Evolutionary conservation across 2,113 vertebrate species (phyloP).

Genomic region (Rhinoptilus africanus): DNA sequence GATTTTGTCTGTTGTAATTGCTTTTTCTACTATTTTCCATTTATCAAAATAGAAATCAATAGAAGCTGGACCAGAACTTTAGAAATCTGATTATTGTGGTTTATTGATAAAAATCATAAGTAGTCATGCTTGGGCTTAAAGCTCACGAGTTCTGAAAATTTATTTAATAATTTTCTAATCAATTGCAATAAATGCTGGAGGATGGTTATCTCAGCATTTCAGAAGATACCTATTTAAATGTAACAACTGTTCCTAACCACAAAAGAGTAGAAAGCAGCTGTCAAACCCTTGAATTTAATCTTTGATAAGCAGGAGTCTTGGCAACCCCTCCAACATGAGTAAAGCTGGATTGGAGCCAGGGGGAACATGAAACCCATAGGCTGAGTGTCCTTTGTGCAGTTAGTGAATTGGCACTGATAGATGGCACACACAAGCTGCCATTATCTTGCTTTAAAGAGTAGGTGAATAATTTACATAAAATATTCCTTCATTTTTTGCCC

Average conservation of each 20-base stretch:
- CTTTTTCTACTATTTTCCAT: background rate
- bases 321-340: background rate
- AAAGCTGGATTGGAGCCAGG: background rate
- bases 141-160: background rate
- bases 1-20: background rate
- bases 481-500: background rate
- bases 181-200: background rate
- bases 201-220: background rate
- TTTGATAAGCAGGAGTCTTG: background rate
- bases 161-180: conserved; percentile 42
- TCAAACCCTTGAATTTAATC: background rate
- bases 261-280: background rate
- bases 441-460: background rate
- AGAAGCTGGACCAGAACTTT: background rate
- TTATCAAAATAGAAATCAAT: background rate
- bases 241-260: background rate
- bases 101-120: conserved; percentile 23
- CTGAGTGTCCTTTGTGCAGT: background rate
- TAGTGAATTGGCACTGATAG: background rate
- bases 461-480: background rate
- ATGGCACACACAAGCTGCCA: background rate
- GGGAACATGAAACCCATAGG: background rate
- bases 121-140: background rate
- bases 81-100: conserved; percentile 12
- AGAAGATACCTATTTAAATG: background rate